Evolutionary conservation across 2,888 invertebrate species (phyloP).

Genomic region (Sussaba pulchella): DNA sequence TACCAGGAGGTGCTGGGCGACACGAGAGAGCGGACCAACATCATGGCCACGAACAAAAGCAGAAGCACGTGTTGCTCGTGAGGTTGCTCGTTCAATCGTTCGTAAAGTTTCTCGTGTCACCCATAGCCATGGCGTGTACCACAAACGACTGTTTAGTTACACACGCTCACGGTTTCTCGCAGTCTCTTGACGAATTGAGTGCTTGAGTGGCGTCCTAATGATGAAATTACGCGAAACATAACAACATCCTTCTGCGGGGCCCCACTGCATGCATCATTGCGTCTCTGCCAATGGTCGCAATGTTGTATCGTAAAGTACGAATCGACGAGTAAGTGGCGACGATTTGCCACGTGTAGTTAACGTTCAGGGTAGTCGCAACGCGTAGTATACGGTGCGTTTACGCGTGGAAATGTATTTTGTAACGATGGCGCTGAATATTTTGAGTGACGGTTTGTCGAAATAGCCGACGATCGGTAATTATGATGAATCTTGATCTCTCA

Average conservation of each 20-base stretch:
- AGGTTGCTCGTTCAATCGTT: slow-evolving; percentile 52
- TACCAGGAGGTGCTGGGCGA: slow-evolving; percentile 76
- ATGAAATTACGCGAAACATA: slow-evolving; percentile 77
- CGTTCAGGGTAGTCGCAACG: slow-evolving; percentile 2
- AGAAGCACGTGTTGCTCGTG: slow-evolving; percentile 37
- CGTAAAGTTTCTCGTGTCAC: slow-evolving; percentile 41
- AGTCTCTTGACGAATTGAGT: slow-evolving; percentile 72
- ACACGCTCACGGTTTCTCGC: not conserved
- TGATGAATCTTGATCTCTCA: too few species aligned
- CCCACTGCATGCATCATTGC: slow-evolving; percentile 15
- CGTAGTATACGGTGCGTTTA: slow-evolving; percentile 1
- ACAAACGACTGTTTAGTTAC: slow-evolving; percentile 1
- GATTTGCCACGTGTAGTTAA: slow-evolving; percentile 50
- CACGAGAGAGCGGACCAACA: slow-evolving; percentile 32
- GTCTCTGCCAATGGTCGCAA: slow-evolving; percentile 20
- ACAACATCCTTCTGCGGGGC: slow-evolving; percentile 73
- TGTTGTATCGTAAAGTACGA: slow-evolving; percentile 31
- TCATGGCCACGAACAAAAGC: slow-evolving; percentile 44
- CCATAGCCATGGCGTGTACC: slow-evolving; percentile 6
- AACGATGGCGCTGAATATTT: too few species aligned
- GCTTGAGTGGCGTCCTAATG: slow-evolving; percentile 76
- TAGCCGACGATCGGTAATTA: too few species aligned
- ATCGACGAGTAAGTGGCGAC: slow-evolving; percentile 57
- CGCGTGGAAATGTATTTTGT: too few species aligned
- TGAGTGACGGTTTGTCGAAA: too few species aligned